Evolutionary conservation across 2,113 vertebrate genomes (phyloP).

Genomic region (Cranoglanis bouderius): DNA sequence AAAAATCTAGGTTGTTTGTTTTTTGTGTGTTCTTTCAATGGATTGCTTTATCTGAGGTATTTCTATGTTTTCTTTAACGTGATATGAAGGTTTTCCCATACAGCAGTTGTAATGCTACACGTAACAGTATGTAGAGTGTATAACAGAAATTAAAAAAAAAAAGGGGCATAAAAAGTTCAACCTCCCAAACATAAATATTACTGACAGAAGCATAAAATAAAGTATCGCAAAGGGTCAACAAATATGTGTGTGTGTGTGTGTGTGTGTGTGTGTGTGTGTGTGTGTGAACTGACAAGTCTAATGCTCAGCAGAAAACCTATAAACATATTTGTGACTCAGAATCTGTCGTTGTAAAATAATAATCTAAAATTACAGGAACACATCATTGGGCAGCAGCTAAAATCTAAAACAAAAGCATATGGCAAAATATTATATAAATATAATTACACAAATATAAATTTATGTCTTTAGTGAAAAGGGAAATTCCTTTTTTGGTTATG

Average conservation of each 20-base stretch:
- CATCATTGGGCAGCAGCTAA: slow-evolving; percentile 32
- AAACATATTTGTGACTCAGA: slow-evolving; percentile 1
- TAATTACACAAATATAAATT: slow-evolving; percentile 45
- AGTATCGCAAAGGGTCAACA: slow-evolving; percentile 37
- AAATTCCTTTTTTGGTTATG: slow-evolving; percentile 54
- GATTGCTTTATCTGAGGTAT: slow-evolving; percentile 54
- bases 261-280: too few species aligned
- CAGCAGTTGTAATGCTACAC: slow-evolving; percentile 60
- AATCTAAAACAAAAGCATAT: slow-evolving; percentile 45
- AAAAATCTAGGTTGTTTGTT: not conserved
- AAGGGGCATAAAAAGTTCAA: slow-evolving; percentile 12
- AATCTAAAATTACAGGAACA: slow-evolving; percentile 43
- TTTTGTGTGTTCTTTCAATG: not conserved
- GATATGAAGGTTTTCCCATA: slow-evolving; percentile 48
- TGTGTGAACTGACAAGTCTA: slow-evolving; percentile 40
- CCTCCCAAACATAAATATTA: slow-evolving; percentile 46
- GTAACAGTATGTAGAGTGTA: slow-evolving; percentile 47
- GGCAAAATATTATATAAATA: slow-evolving; percentile 50
- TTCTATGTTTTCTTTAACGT: slow-evolving; percentile 40
- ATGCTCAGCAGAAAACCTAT: slow-evolving; percentile 52
- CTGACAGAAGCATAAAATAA: slow-evolving; percentile 42
- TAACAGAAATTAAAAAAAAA: slow-evolving; percentile 34
- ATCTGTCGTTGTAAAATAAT: slow-evolving; percentile 36
- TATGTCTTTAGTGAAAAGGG: slow-evolving; percentile 29
- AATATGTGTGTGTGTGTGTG: too few species aligned